These are phyloP conservation scores for Amphiprion ocellaris DNA, from an alignment of 2,113 vertebrate species.

Conservation along the genomic window DNA sequence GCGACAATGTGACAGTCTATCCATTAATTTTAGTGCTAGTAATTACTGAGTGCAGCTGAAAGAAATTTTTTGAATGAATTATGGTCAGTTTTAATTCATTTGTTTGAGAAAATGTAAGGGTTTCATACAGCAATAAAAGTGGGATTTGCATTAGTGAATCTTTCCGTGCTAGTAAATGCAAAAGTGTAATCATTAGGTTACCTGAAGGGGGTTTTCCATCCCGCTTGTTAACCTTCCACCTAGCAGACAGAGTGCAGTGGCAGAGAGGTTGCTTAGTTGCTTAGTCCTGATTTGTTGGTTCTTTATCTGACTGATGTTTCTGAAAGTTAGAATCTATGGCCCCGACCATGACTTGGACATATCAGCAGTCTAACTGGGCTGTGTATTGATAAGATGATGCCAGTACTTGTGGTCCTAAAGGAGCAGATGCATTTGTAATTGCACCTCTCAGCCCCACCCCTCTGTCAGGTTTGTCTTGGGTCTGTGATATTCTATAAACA, in stretches of 20 bases:
- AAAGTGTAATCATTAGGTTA: neutral
- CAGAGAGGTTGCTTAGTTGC: neutral
- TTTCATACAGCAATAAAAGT: conserved; percentile 21
- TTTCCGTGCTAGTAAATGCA: conserved; percentile 5
- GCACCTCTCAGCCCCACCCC: too few relatives aligned
- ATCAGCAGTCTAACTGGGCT: neutral
- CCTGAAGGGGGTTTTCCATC: too few relatives aligned
- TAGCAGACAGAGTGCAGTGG: too few relatives aligned
- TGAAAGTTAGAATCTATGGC: neutral
- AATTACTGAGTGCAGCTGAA: conserved; percentile 4
- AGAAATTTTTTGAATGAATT: conserved; percentile 27
- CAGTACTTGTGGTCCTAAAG: too few relatives aligned
- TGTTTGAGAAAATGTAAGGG: conserved; percentile 10
- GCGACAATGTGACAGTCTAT: neutral
- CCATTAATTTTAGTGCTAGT: neutral
- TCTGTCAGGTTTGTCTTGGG: too few relatives aligned
- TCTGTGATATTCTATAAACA: too few relatives aligned
- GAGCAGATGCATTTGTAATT: too few relatives aligned
- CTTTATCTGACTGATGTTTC: neutral
- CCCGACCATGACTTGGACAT: neutral
- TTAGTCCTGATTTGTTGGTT: neutral
- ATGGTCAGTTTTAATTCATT: conserved; percentile 3
- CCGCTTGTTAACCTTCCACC: too few relatives aligned
- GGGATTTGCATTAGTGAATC: conserved; percentile 8
- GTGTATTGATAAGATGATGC: neutral